Base-by-base conservation (phyloP, 2,888 invertebrate genomes). In the Brenthis ino region DNA sequence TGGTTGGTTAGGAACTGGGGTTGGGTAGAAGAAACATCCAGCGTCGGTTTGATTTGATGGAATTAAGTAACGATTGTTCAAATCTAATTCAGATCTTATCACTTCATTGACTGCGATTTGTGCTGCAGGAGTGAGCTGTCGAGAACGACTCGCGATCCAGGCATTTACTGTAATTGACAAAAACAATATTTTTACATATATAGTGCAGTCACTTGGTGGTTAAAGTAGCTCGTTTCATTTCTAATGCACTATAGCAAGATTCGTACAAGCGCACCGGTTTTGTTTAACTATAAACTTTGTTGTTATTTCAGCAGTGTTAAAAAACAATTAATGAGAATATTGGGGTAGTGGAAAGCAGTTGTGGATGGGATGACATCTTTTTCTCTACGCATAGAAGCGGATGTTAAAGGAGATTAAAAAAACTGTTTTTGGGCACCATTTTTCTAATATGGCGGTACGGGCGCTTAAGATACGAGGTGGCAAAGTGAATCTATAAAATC, bases 11-110 rank as follows among this genome's bases (percentile, higher is more conserved):
- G 75, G 65, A 3, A 77, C 77, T 0, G 84, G 79, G 11, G 82
- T 84, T 0, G 91, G 91, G 73, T 75, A 85, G 75, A 85, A 91
- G 83, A 90, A 91, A 73, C 91, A 92, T 1, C 77, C 86, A 50
- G 71, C 78, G 8, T 70, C 75, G n/a, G 77, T 79, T 61, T 90
- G 90, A 69, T 87, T 77, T 8, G 76, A 78, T 0, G 12, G 1
- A 13, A 75, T 68, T 63, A 79, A 89, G 75, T 81, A 91, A 0
- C 74, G 75, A 0, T 80, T 71, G 54, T 86, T 81, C 5, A 89
- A 74, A 6, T 87, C 85, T 1, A 76, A 63, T 16, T 79, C 51
- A 79, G 68, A 71, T 77, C 57, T 73, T 57, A 69, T 87, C 77
- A 74, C 86, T 85, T 57, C 79, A 80, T 33, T 71, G 0, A 81